These are phyloP conservation scores for Chymomyza amoena DNA, from an alignment of 2,888 invertebrate species.

Conservation along the genomic window DNA sequence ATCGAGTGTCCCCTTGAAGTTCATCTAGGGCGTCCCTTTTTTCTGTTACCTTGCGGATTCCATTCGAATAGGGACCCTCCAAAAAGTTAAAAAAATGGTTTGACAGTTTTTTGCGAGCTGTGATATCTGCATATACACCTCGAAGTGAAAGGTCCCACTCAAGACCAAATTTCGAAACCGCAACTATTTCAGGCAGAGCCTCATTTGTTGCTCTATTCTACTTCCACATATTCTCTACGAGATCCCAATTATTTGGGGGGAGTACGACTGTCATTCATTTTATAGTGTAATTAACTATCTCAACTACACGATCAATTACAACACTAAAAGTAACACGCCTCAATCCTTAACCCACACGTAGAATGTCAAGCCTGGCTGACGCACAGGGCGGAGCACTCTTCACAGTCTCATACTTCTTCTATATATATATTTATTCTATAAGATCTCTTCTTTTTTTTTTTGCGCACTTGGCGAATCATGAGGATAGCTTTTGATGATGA, in stretches of 20 bases:
- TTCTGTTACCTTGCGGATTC: too few species aligned
- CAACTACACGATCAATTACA: conserved; percentile 44
- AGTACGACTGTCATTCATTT: background rate
- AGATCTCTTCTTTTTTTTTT: background rate
- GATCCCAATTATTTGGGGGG: background rate
- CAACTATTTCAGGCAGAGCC: too few species aligned
- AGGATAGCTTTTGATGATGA: conserved; percentile 7
- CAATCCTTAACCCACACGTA: background rate
- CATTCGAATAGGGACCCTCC: too few species aligned
- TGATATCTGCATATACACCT: too few species aligned
- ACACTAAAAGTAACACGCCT: conserved; percentile 18
- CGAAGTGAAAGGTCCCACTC: too few species aligned
- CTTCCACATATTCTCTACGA: too few species aligned
- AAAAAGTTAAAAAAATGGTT: too few species aligned
- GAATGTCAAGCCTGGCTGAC: conserved; percentile 20
- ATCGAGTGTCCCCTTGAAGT: too few species aligned
- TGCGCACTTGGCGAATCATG: background rate
- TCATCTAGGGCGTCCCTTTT: too few species aligned
- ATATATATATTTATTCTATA: background rate
- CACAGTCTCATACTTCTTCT: conserved; percentile 12
- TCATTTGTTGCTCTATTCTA: too few species aligned
- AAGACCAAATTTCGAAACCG: too few species aligned
- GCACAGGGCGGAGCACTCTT: conserved; percentile 28
- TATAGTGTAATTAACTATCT: conserved; percentile 36
- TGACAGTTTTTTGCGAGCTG: too few species aligned